Evolutionary conservation across 2,888 invertebrate species (phyloP), one percentile per base, ranked within the genome.

Genomic region (Drosophila helvetica): DNA sequence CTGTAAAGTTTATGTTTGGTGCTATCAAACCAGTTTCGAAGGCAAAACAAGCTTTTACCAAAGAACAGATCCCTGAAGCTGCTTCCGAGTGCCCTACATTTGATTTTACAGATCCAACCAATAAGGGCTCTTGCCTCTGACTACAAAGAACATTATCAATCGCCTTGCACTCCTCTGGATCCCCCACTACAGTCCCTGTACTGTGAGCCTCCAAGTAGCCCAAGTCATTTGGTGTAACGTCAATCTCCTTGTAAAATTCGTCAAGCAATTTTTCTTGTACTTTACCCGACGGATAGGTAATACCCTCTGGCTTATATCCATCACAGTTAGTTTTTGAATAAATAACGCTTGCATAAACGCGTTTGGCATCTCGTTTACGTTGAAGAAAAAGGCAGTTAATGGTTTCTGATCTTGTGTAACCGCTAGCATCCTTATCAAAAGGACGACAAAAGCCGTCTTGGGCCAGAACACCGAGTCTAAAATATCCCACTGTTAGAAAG

Each of bases 61-160:
- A 91, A 0, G 97, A 96, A 79, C 96, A 96, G 1, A 98, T 93
- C 9, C 97, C 96, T 6, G 96, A 96, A 1, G 95, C 94, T 0
- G 98, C 96, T 90, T 99, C 99, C 0, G 96, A 94, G 91, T 99
- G 99, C 0, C 99, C 99, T 91, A 98, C 94, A 92, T 98, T 99
- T 0, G 98, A 98, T 90, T 99, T 99, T 38, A 98, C 95, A 0
- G 98, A 97, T 1, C 98, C 98, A 66, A 99, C 96, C 54, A 94
- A 92, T 0, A 98, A 93, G 0, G 98, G 96, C 0, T 94, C 95
- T 0, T 93, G 94, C n/a, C 98, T 93, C 22, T 94, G 94, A 5
- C 94, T 93, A 87, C 96, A 96, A 90, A 98, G 95, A 38, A 96
- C 94, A 78, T 95, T 95, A 54, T 96, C 96, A 55, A 99, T 94